These are phyloP conservation scores for Monopterus albus DNA, from an alignment of 2,113 vertebrate genomes.

Conservation along the genomic window DNA sequence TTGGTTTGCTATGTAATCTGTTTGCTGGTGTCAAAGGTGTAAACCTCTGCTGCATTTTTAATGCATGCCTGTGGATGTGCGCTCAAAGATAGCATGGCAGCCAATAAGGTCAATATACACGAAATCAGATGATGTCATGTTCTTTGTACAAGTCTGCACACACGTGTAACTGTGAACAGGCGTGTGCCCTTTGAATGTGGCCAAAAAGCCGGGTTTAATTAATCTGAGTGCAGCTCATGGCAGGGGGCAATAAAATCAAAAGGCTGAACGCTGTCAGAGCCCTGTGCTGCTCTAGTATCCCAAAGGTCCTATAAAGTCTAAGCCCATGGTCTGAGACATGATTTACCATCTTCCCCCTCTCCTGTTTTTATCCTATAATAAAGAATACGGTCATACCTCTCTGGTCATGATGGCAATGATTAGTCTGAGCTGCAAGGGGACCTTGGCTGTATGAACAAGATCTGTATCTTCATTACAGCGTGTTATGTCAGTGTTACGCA, in stretches of 20 bases:
- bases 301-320: constrained; percentile 52
- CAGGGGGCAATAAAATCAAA: constrained; percentile 56
- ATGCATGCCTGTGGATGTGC: constrained; percentile 27
- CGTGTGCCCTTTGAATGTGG: constrained; percentile 50
- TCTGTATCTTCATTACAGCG: constrained; percentile 65
- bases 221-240: constrained; percentile 44
- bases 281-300: constrained; percentile 24
- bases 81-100: constrained; percentile 39
- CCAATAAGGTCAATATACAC: constrained; percentile 62
- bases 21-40: constrained; percentile 75
- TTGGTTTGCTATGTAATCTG: constrained; percentile 81
- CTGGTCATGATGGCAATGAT: constrained; percentile 57
- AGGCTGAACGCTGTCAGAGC: constrained; percentile 40
- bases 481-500: constrained; percentile 68
- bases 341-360: constrained; percentile 58
- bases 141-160: background rate
- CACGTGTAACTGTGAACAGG: constrained; percentile 9
- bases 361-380: constrained; percentile 39
- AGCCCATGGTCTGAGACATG: constrained; percentile 41
- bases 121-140: constrained; percentile 47
- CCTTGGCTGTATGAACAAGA: constrained; percentile 54
- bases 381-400: constrained; percentile 50
- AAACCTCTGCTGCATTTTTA: constrained; percentile 51
- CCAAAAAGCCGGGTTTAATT: constrained; percentile 57
- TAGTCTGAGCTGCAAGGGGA: constrained; percentile 62